A percentile compares a stretch with the other conserved stretches of the same genome.
These are phyloP conservation scores for Xylocopa sonorina DNA, from an alignment of 1,140 invertebrate species.

Conservation along the genomic window DNA sequence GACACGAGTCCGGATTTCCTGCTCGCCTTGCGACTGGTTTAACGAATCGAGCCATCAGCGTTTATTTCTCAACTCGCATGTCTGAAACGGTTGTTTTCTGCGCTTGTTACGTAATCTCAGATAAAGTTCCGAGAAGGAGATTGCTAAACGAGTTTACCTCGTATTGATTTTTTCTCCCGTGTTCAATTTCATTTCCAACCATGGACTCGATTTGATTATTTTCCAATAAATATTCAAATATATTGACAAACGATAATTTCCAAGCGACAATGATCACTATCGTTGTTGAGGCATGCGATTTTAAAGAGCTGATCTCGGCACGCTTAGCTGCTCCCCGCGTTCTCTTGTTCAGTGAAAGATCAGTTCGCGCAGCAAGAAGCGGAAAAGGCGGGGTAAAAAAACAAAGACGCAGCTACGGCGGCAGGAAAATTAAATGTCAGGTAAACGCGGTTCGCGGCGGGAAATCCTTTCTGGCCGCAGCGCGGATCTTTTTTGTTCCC, in stretches of 20 bases:
- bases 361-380: neutral
- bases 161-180: neutral
- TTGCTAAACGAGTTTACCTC: neutral
- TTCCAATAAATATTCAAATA: too few species aligned
- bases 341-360: conserved; percentile 5
- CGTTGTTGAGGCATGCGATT: neutral
- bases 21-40: neutral
- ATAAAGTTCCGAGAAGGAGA: neutral
- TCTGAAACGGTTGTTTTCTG: neutral
- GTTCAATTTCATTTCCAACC: too few species aligned
- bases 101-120: neutral
- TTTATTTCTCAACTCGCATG: neutral
- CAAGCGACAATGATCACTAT: neutral
- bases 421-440: conserved; percentile 53
- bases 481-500: conserved; percentile 4
- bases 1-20: neutral
- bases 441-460: conserved; percentile 32
- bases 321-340: neutral
- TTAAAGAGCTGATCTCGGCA: neutral
- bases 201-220: too few species aligned
- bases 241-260: too few species aligned
- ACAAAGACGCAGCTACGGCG: neutral
- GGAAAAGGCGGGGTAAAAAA: neutral
- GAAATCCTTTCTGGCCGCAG: conserved; percentile 25
- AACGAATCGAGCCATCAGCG: neutral